Evolutionary conservation across 1,140 invertebrate genomes (phyloP).

Genomic region (Lepidurus packardi): DNA sequence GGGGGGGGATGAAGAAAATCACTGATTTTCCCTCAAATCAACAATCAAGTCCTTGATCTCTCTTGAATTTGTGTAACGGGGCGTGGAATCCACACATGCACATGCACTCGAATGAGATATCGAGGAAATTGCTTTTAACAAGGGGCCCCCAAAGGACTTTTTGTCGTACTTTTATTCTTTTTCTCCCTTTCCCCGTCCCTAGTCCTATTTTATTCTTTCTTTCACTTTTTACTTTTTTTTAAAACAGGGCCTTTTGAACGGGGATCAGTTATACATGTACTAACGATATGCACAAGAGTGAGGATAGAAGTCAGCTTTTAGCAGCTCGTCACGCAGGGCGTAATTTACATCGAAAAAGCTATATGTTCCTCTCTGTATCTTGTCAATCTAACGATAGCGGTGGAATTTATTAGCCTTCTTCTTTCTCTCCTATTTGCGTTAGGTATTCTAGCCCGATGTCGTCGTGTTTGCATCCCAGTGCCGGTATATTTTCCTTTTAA

Average conservation of each 20-base stretch:
- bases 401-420: too few relatives aligned
- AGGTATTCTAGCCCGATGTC: too few relatives aligned
- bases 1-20: too few relatives aligned
- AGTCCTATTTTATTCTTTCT: not conserved
- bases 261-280: not conserved
- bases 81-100: not conserved
- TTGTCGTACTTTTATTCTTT: not conserved
- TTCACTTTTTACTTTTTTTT: not conserved
- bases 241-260: not conserved
- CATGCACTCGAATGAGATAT: conserved; percentile 15
- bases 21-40: not conserved
- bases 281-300: not conserved
- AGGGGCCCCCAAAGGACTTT: not conserved
- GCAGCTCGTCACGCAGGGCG: too few relatives aligned
- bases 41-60: conserved; percentile 11
- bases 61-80: conserved; percentile 11
- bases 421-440: too few relatives aligned
- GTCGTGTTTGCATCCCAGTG: too few relatives aligned
- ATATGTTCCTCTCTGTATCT: too few relatives aligned
- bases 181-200: not conserved
- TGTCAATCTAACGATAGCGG: too few relatives aligned
- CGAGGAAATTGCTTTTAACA: not conserved
- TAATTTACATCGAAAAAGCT: too few relatives aligned
- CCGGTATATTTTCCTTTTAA: too few relatives aligned
- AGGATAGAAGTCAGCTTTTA: too few relatives aligned